A percentile compares a stretch with the other conserved stretches of the same genome.
These are phyloP conservation scores for Minunthozetes semirufus DNA, from an alignment of 2,888 invertebrate genomes.

Conservation along the genomic window DNA sequence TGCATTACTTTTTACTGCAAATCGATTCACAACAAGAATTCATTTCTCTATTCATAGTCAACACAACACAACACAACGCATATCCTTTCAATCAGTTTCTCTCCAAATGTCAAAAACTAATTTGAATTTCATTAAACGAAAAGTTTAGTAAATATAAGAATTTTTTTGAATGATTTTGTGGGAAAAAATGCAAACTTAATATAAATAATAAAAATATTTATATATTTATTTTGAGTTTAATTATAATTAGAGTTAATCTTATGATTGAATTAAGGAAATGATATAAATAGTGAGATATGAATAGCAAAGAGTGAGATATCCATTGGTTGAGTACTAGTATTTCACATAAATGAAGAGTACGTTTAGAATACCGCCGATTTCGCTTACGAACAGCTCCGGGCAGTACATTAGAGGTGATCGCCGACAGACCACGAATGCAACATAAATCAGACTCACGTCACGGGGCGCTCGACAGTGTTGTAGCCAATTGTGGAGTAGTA, in stretches of 20 bases:
- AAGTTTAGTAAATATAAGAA: too few relatives aligned
- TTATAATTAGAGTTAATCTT: not conserved
- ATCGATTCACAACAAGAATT: not conserved
- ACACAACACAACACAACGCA: too few relatives aligned
- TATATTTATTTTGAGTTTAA: not conserved
- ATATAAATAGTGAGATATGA: slow-evolving; percentile 16
- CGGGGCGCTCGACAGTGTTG: slow-evolving; percentile 19
- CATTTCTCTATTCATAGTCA: too few relatives aligned
- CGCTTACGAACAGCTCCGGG: not conserved
- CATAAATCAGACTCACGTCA: slow-evolving; percentile 26
- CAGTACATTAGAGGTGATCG: slow-evolving; percentile 25
- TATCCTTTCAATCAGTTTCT: too few relatives aligned
- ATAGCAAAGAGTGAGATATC: slow-evolving; percentile 8
- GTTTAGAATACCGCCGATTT: not conserved
- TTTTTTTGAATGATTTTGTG: too few relatives aligned
- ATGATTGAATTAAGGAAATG: slow-evolving; percentile 23
- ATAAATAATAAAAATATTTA: not conserved
- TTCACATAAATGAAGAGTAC: slow-evolving; percentile 1
- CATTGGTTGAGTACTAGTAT: not conserved
- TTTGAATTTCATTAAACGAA: too few relatives aligned
- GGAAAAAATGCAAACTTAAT: not conserved
- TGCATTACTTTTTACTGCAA: not conserved
- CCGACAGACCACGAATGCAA: slow-evolving; percentile 26
- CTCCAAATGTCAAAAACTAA: too few relatives aligned
- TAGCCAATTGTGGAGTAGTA: not conserved